Conservation (phyloP, 2,888 invertebrate genomes). For the Heliconius ethilla region DNA sequence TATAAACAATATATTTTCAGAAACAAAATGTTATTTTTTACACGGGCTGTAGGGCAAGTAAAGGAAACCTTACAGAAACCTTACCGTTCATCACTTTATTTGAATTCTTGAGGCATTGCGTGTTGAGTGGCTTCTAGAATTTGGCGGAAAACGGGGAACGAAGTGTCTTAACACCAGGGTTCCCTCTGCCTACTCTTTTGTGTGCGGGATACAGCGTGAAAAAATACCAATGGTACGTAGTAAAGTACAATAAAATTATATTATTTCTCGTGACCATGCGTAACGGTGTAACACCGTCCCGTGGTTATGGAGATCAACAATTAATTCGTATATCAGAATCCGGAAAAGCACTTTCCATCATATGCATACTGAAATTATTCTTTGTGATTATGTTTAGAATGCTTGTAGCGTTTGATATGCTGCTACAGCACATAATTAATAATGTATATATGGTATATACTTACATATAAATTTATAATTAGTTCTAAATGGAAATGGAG, state of each 20-base stretch:
- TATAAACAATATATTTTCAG: not conserved
- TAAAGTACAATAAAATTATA: not conserved
- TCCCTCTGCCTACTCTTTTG: no score
- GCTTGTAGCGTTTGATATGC: constrained; percentile 52
- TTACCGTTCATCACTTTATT: no score
- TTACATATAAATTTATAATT: not conserved
- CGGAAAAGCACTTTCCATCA: constrained; percentile 79
- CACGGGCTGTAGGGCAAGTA: no score
- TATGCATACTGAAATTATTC: constrained; percentile 73
- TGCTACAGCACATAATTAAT: constrained; percentile 33
- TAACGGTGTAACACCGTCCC: constrained; percentile 53
- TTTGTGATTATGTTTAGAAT: constrained; percentile 68
- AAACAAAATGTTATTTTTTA: not conserved
- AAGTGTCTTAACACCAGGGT: no score
- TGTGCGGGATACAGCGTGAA: no score
- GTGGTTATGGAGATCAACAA: constrained; percentile 74
- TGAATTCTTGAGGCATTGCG: no score
- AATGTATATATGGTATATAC: no score
- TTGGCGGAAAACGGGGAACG: no score
- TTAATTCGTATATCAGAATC: constrained; percentile 76
- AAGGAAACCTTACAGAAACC: no score
- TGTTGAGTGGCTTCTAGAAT: no score
- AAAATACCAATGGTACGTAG: no score
- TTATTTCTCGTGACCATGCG: constrained; percentile 25
- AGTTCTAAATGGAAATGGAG: no score